These are phyloP conservation scores for Lota lota DNA, from an alignment of 2,113 vertebrate genomes.

Conservation along the genomic window DNA sequence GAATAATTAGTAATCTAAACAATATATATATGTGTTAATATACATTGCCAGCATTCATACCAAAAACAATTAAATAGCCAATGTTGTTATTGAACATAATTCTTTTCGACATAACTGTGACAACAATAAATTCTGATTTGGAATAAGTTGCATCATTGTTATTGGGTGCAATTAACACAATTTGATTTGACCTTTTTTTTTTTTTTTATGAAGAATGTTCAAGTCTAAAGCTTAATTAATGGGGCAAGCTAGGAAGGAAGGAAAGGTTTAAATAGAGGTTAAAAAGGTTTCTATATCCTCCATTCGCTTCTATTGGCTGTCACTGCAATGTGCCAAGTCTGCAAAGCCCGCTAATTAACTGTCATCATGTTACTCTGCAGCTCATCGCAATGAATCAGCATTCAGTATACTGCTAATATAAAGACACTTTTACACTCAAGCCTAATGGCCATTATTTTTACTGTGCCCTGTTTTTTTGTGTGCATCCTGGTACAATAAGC, in stretches of 20 bases:
- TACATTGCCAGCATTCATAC: background rate
- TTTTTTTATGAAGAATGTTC: constrained; percentile 42
- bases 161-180: constrained; percentile 55
- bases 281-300: constrained; percentile 64
- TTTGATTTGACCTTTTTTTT: constrained; percentile 4
- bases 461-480: constrained; percentile 26
- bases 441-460: constrained; percentile 53
- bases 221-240: constrained; percentile 68
- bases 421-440: constrained; percentile 42
- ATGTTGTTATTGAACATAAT: constrained; percentile 5
- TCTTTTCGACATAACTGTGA: constrained; percentile 9
- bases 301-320: constrained; percentile 62
- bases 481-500: constrained; percentile 36
- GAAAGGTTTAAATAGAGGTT: constrained; percentile 67
- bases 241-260: constrained; percentile 55
- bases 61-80: background rate
- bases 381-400: constrained; percentile 64
- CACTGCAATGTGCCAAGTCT: constrained; percentile 66
- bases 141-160: constrained; percentile 32
- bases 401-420: constrained; percentile 58
- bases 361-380: constrained; percentile 37
- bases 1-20: background rate
- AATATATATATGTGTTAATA: background rate
- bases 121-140: constrained; percentile 30
- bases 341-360: constrained; percentile 70